Percentiles rank a stretch among this genome's conserved stretches.
These are phyloP conservation scores for Phylloscopus trochilus DNA, from an alignment of 2,113 vertebrate genomes.

Conservation along the genomic window DNA sequence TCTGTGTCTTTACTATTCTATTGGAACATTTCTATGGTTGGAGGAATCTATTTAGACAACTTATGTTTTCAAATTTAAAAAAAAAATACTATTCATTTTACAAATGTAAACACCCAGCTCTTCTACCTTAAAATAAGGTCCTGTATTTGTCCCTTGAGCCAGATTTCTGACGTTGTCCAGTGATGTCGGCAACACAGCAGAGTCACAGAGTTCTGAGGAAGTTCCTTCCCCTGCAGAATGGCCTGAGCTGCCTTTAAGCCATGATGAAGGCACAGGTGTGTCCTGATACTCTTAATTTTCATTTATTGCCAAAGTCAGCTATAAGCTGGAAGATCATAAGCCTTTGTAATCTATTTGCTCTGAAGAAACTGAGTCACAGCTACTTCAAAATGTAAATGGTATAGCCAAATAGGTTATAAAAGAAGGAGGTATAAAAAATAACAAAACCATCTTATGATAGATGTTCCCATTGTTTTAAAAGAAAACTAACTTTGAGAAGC, in stretches of 20 bases:
- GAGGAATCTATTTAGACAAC: not conserved
- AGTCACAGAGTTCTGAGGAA: not conserved
- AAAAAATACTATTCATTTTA: not conserved
- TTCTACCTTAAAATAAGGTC: not conserved
- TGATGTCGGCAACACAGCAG: not conserved
- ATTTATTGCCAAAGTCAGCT: not conserved
- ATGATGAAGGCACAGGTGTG: not conserved
- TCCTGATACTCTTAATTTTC: not conserved
- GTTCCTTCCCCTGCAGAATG: not conserved
- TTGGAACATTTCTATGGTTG: constrained; percentile 26
- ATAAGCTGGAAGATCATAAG: not conserved
- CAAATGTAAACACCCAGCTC: not conserved
- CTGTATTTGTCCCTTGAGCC: not conserved
- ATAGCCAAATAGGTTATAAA: not conserved
- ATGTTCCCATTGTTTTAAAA: not conserved
- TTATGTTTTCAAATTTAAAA: constrained; percentile 5
- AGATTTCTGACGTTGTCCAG: not conserved
- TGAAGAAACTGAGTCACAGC: not conserved
- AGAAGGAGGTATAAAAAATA: not conserved
- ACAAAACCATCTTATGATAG: not conserved
- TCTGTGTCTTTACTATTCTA: not conserved
- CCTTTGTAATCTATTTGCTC: not conserved
- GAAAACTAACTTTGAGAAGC: not conserved
- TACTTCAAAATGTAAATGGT: not conserved
- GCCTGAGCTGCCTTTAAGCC: not conserved